phyloP scores from a whole-genome alignment of 2,797 vertebrate species.

The Falco naumanni region DNA sequence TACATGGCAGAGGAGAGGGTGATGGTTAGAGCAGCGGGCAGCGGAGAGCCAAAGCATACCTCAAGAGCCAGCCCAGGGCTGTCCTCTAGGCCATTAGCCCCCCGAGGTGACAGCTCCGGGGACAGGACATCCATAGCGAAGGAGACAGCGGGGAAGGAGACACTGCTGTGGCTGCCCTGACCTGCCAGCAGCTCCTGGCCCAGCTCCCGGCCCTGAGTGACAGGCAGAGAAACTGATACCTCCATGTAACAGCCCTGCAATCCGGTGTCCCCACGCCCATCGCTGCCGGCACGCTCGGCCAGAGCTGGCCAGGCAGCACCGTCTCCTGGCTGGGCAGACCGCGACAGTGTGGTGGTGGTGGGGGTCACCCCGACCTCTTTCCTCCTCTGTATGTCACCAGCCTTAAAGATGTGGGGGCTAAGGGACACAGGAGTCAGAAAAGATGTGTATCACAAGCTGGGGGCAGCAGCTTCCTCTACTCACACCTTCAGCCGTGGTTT shows the following conservation, averaged over 20 bases:
- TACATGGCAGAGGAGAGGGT: slow-evolving; percentile 46
- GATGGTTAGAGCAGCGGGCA: not conserved
- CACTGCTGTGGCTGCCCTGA: fast-evolving
- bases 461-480: not conserved
- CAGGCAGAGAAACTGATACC: not conserved
- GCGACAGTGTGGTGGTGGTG: not conserved
- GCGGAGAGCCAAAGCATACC: fast-evolving
- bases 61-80: not conserved
- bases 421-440: not conserved
- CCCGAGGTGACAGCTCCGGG: not conserved
- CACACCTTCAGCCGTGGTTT: not conserved
- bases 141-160: not conserved
- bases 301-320: not conserved
- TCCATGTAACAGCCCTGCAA: not conserved
- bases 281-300: not conserved
- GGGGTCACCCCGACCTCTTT: no score
- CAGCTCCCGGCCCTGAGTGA: not conserved
- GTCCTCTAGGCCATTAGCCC: no score
- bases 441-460: no score
- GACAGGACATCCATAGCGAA: not conserved
- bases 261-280: not conserved
- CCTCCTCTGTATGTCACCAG: not conserved
- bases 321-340: no score
- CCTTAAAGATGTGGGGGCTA: no score
- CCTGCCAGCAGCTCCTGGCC: not conserved